Percentiles rank a stretch among this genome's conserved stretches.
These are phyloP conservation scores for Taphrorychus bicolor DNA, from an alignment of 2,888 invertebrate genomes.

Conservation along the genomic window DNA sequence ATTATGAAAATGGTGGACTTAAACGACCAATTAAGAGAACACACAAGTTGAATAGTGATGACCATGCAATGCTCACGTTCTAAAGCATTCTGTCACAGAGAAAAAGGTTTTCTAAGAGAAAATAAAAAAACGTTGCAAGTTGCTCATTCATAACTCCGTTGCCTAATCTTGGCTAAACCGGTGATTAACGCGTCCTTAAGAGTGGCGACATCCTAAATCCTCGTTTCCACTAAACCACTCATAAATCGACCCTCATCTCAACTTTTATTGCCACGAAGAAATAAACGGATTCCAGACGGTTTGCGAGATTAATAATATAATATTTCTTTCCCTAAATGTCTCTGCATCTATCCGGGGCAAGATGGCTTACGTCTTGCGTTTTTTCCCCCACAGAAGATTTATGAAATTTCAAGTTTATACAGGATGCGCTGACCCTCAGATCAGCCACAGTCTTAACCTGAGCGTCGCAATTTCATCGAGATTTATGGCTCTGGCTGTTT, in stretches of 20 bases:
- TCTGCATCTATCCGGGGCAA: constrained; percentile 41
- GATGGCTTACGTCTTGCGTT: constrained; percentile 41
- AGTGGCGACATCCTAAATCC: background rate
- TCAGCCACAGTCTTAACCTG: constrained; percentile 32
- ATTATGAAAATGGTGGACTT: too few relatives aligned
- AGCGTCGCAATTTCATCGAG: constrained; percentile 36
- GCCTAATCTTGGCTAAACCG: too few relatives aligned
- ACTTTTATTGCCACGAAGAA: constrained; percentile 36
- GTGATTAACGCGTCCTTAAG: background rate
- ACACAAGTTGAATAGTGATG: too few relatives aligned
- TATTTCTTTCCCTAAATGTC: constrained; percentile 41
- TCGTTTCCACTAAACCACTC: constrained; percentile 25
- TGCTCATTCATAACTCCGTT: too few relatives aligned
- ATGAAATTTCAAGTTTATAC: constrained; percentile 38
- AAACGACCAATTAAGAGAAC: too few relatives aligned
- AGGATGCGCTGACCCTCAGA: constrained; percentile 37
- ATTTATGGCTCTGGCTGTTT: constrained; percentile 38
- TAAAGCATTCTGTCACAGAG: too few relatives aligned
- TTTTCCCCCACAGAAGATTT: constrained; percentile 35
- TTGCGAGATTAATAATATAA: constrained; percentile 41
- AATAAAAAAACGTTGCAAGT: too few relatives aligned
- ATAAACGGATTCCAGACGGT: constrained; percentile 39
- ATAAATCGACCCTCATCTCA: constrained; percentile 30
- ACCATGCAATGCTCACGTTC: too few relatives aligned
- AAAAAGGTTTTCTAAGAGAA: too few relatives aligned